These are phyloP conservation scores for Chauna torquata DNA, from an alignment of 2,113 vertebrate genomes.

Conservation along the genomic window DNA sequence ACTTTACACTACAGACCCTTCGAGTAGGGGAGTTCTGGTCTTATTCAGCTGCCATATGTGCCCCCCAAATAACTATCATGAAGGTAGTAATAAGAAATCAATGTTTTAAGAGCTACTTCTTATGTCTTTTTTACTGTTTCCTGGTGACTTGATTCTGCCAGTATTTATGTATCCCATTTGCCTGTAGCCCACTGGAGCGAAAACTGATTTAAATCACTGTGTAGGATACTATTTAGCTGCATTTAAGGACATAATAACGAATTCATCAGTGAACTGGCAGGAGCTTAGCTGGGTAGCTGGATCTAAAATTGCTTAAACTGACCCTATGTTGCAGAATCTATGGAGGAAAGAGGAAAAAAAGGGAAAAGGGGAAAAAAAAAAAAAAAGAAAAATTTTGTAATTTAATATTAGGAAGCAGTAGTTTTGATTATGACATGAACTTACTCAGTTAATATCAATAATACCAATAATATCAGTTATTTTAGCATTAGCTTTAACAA, in stretches of 20 bases:
- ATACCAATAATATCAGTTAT: neutral
- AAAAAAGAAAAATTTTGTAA: neutral
- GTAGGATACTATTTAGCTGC: neutral
- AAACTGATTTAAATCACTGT: neutral
- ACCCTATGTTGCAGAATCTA: neutral
- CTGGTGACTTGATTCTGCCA: neutral
- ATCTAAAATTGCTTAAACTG: neutral
- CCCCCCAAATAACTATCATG: neutral
- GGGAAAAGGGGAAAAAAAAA: neutral
- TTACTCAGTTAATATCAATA: neutral
- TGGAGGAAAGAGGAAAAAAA: neutral
- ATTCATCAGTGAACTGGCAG: neutral
- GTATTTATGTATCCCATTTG: neutral
- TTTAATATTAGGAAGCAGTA: neutral
- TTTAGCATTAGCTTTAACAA: neutral
- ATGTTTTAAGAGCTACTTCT: neutral
- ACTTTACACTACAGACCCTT: neutral
- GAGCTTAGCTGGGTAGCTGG: neutral
- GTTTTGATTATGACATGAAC: neutral
- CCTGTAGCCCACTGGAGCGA: neutral
- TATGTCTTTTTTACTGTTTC: neutral
- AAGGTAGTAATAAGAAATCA: neutral
- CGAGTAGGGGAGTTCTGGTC: neutral
- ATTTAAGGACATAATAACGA: neutral
- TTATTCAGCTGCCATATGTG: fast-evolving